Evolutionary conservation across 1,140 invertebrate species (phyloP).

Genomic region (Sitodiplosis mosellana): DNA sequence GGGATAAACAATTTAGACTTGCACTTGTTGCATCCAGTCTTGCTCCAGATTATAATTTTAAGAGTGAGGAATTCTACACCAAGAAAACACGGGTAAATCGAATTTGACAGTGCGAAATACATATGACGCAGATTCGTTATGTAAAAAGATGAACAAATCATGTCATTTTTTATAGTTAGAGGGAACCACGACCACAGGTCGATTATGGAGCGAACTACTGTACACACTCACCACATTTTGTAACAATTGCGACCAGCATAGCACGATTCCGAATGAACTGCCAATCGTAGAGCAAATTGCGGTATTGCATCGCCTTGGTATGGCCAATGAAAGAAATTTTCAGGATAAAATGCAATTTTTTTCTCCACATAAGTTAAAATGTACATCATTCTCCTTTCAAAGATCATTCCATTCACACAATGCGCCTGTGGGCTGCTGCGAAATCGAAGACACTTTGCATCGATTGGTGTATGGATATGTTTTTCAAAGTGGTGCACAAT

Average conservation of each 20-base stretch:
- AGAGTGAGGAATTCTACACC: not conserved
- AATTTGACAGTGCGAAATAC: too few species aligned
- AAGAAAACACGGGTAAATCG: not conserved
- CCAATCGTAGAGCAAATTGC: conserved; percentile 64
- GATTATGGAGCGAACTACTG: conserved; percentile 39
- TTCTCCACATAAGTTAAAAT: not conserved
- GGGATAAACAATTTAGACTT: conserved; percentile 47
- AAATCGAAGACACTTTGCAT: conserved; percentile 48
- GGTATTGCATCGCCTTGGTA: conserved; percentile 49
- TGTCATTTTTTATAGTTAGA: conserved; percentile 12
- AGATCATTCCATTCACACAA: conserved; percentile 60
- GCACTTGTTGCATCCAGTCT: conserved; percentile 9
- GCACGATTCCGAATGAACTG: conserved; percentile 33
- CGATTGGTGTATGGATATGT: conserved; percentile 49
- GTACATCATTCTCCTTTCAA: not conserved
- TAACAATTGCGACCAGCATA: conserved; percentile 41
- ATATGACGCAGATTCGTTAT: too few species aligned
- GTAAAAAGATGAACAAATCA: too few species aligned
- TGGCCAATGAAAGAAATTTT: not conserved
- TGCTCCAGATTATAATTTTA: not conserved
- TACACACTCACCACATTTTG: conserved; percentile 39
- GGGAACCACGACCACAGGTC: conserved; percentile 26
- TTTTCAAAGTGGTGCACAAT: conserved; percentile 35
- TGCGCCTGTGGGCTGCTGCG: conserved; percentile 47
- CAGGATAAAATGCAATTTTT: not conserved